Conservation (phyloP, 2,888 invertebrate species). For the Hoplodrina blanda region DNA sequence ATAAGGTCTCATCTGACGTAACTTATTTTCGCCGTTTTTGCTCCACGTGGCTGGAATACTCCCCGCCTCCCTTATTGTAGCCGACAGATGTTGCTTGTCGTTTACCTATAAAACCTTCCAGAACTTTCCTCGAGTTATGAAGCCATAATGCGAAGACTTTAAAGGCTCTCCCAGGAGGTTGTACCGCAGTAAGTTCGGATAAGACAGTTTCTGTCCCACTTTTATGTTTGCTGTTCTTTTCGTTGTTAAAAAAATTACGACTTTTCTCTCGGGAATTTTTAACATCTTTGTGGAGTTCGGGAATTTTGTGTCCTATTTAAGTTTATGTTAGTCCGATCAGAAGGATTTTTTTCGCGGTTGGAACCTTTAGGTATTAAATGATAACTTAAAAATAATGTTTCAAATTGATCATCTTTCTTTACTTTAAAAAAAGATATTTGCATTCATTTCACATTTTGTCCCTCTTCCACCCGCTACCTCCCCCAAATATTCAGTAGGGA, state of each 20-base stretch:
- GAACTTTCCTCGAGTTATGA: conserved; percentile 65
- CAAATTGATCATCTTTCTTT: background rate
- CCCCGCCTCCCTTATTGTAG: conserved; percentile 60
- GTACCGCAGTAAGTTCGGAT: conserved; percentile 46
- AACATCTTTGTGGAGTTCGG: background rate
- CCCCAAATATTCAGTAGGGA: conserved; percentile 22
- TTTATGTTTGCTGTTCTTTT: conserved; percentile 29
- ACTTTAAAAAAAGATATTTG: conserved; percentile 14
- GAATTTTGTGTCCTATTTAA: background rate
- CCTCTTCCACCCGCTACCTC: conserved; percentile 18
- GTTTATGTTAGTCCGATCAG: background rate
- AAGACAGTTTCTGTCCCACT: conserved; percentile 57
- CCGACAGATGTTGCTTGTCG: conserved; percentile 70
- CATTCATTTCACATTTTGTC: conserved; percentile 15
- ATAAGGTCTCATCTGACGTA: conserved; percentile 50
- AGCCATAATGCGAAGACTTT: conserved; percentile 61
- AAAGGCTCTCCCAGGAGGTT: conserved; percentile 53
- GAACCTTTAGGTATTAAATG: background rate
- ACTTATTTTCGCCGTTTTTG: conserved; percentile 55
- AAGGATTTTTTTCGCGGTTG: background rate
- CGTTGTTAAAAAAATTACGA: conserved; percentile 32
- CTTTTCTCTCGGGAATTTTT: conserved; percentile 24
- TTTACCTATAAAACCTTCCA: conserved; percentile 64
- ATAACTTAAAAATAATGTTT: background rate
- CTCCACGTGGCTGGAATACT: conserved; percentile 50